Evolutionary conservation across 2,797 vertebrate genomes (phyloP), one percentile per base, ranked within the genome.

Genomic region (Thripadectes ignobilis): DNA sequence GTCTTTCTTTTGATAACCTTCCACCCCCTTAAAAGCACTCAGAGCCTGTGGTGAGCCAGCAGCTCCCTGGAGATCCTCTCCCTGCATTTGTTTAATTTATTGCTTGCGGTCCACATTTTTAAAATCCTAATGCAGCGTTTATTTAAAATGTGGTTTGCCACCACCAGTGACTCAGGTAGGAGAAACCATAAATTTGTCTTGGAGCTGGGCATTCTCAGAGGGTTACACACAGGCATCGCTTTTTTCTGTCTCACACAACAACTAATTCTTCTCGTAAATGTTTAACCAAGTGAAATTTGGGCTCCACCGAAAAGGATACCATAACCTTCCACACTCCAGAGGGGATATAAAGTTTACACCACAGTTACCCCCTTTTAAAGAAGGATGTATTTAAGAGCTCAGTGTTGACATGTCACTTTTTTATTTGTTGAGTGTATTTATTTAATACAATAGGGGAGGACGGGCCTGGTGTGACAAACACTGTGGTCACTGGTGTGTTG

Each of bases 101-200:
- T 84, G 62, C 88, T 91, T 90, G 85, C 0, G 34, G 89, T 93
- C 91, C 65, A 62, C 62, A 73, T 96, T 96, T 94, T 88, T 94
- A 67, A 92, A 89, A 75, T 48, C 67, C 54, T 90, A 86, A 85
- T 67, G 71, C n/a, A 72, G 73, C 34, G 49, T 94, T 97, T 95
- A 45, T 95, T 96, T 94, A 85, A 95, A 93, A 58, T 80, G 62
- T 73, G 91, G 90, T 92, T 94, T 95, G 45, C 91, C 77, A 71
- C 78, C 52, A 68, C 85, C 34, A 71, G 49, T 94, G 97, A 92
- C 85, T 96, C 94, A 95, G 94, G 95, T 97, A 92, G 92, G 85
- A 92, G 91, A 92, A 93, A 89, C 14, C 77, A 68, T 32, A 82
- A 55, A 63, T 96, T 85, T 95, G 54, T 92, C 66, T 63, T 94